A percentile compares a stretch with the other conserved stretches of the same genome.
These are phyloP conservation scores for Siniperca scherzeri DNA, from an alignment of 2,797 vertebrate genomes.

Conservation along the genomic window DNA sequence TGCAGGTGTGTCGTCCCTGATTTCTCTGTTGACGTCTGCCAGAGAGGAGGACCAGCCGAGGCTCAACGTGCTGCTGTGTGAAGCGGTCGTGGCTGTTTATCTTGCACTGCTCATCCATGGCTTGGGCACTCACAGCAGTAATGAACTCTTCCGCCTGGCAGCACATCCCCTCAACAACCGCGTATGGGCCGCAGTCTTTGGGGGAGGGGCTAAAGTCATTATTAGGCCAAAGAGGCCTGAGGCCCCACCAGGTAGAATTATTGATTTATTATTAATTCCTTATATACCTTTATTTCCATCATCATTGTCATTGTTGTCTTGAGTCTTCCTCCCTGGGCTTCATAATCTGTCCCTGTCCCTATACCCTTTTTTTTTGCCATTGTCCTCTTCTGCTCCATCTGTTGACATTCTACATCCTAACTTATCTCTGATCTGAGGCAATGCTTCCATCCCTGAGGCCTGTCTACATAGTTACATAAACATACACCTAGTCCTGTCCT, in stretches of 20 bases:
- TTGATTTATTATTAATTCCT: background rate
- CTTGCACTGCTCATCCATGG: conserved; percentile 95
- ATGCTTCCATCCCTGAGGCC: conserved; percentile 36
- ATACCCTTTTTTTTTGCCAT: conserved; percentile 15
- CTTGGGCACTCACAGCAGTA: conserved; percentile 94
- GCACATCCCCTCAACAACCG: conserved; percentile 96
- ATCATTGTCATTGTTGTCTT: conserved; percentile 10
- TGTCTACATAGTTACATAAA: conserved; percentile 16
- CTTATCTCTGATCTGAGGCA: conserved; percentile 30
- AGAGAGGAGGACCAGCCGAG: conserved; percentile 96
- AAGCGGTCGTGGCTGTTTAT: conserved; percentile 96
- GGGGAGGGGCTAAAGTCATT: conserved; percentile 95
- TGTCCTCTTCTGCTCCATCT: conserved; percentile 29
- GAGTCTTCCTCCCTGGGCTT: conserved; percentile 19
- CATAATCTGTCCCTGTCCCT: conserved; percentile 14
- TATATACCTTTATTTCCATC: background rate
- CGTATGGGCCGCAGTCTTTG: conserved; percentile 98
- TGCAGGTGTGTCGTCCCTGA: conserved; percentile 95
- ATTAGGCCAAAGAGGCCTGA: conserved; percentile 93
- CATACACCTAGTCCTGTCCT: conserved; percentile 48
- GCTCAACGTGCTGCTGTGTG: conserved; percentile 93
- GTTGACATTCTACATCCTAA: conserved; percentile 40
- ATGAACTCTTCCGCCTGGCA: conserved; percentile 95
- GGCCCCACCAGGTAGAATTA: conserved; percentile 89
- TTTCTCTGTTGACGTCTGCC: conserved; percentile 92